Conservation (phyloP, 2,797 vertebrate genomes). For the Thunnus albacares region DNA sequence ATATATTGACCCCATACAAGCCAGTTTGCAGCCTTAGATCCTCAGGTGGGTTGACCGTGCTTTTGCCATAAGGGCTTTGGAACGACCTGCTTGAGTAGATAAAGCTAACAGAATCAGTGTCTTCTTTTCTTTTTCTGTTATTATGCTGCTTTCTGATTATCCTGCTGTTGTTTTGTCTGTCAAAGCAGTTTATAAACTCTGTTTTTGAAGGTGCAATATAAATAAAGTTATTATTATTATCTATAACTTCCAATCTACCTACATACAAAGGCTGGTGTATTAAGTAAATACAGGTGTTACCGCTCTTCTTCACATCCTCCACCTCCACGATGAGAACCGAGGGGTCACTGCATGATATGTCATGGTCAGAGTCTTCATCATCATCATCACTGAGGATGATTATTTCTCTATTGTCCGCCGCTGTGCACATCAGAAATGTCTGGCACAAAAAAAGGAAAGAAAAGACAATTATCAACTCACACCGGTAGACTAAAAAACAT, state of each 20-base stretch:
- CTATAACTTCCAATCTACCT: neutral
- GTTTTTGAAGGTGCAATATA: too few relatives aligned
- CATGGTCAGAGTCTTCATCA: slow-evolving; percentile 31
- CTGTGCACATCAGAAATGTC: slow-evolving; percentile 40
- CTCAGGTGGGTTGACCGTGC: too few relatives aligned
- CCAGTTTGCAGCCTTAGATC: too few relatives aligned
- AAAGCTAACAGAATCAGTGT: too few relatives aligned
- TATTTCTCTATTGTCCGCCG: slow-evolving; percentile 48
- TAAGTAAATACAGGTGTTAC: slow-evolving; percentile 18
- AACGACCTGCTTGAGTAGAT: too few relatives aligned
- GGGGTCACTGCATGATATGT: slow-evolving; percentile 21
- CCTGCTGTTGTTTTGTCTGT: too few relatives aligned
- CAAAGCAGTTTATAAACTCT: too few relatives aligned
- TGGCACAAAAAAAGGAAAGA: neutral
- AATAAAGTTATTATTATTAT: neutral
- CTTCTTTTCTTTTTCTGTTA: too few relatives aligned
- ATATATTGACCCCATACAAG: too few relatives aligned
- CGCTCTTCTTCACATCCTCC: slow-evolving; percentile 41
- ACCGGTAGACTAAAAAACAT: neutral
- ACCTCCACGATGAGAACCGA: slow-evolving; percentile 71
- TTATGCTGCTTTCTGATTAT: too few relatives aligned
- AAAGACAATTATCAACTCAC: neutral
- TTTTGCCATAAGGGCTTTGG: too few relatives aligned
- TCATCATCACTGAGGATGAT: slow-evolving; percentile 80
- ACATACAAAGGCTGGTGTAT: neutral